Base-by-base conservation (phyloP, 1,140 invertebrate genomes). In the Anadara kagoshimensis region DNA sequence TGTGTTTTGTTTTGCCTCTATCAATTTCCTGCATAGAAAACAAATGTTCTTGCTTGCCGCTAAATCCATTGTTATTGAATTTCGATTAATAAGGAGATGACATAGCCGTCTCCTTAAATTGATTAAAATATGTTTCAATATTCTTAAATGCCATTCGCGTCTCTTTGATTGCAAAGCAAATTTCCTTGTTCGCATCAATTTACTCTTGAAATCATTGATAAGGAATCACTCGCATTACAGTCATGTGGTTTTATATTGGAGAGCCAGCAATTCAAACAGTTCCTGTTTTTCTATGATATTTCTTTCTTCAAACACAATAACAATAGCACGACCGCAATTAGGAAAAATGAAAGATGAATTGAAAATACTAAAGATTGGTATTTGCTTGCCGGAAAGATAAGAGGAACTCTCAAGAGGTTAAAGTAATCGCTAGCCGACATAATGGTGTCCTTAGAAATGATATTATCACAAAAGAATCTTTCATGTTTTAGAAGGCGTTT, bases 301-400 rank as follows among this genome's bases (percentile, higher is more conserved):
- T 41, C 43, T 59, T 59, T 59, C 57, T 59, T 59, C 57, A 36
- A 59, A 59, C 57, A 20, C 43, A 59, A 59, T 59, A 41, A 59
- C 57, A 59, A 59, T 59, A 36, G 29, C 57, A 36, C 43, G 57
- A 59, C 57, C 57, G 57, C 57, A 59, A 59, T 59, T 59, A 59
- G 57, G 57, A 59, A 59, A 59, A 41, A 59, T 59, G 57, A 59
- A 59, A 59, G 57, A 59, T 59, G 57, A 59, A 59, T 59, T 41
- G 57, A 59, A 59, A 59, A 59, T 41, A 41, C 20, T 59, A 24
- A 59, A 59, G 57, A 59, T 59, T 41, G 57, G 36, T 59, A 41
- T 29, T 58, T 29, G 16, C 43, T 59, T 29, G 29, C 57, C 43
- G 57, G 36, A 59, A 59, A 59, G 57, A 59, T 59, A 59, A 59